Percentiles rank a stretch among this genome's conserved stretches.
These are phyloP conservation scores for Linnaemya vulpina DNA, from an alignment of 2,888 invertebrate species.

Conservation along the genomic window DNA sequence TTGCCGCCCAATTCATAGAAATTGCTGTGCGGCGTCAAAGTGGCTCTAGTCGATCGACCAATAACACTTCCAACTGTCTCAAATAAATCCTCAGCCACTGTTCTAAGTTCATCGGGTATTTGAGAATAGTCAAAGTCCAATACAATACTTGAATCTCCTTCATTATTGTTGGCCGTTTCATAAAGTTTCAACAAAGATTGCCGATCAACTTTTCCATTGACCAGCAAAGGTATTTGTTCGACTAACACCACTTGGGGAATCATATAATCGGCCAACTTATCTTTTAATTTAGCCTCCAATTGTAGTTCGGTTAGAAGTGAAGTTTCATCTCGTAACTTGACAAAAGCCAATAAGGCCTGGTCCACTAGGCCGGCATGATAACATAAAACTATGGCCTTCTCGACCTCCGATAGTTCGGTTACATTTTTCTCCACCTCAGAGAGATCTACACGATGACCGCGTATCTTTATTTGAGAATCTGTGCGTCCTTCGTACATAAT, in stretches of 20 bases:
- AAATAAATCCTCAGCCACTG: constrained; percentile 88
- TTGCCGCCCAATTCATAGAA: constrained; percentile 94
- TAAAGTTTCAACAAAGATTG: constrained; percentile 90
- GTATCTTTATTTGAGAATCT: constrained; percentile 93
- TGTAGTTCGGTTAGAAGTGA: constrained; percentile 84
- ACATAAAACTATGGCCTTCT: constrained; percentile 91
- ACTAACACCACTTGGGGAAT: constrained; percentile 90
- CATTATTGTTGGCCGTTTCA: constrained; percentile 87
- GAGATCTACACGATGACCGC: constrained; percentile 93
- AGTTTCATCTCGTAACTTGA: constrained; percentile 83
- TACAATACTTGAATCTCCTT: constrained; percentile 83
- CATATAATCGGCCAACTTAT: constrained; percentile 89
- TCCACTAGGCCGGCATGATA: constrained; percentile 89
- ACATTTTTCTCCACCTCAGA: constrained; percentile 92
- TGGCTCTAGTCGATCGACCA: constrained; percentile 86
- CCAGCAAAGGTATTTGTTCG: constrained; percentile 90
- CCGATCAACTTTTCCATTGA: constrained; percentile 94
- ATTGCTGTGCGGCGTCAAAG: constrained; percentile 87
- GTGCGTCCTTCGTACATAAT: constrained; percentile 91
- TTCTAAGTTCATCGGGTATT: constrained; percentile 85
- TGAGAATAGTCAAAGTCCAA: constrained; percentile 87
- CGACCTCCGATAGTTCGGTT: constrained; percentile 86
- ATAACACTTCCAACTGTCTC: constrained; percentile 89
- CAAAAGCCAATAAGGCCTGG: constrained; percentile 89
- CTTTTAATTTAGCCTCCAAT: constrained; percentile 87